These are phyloP conservation scores for Sylvia borin DNA, from an alignment of 2,797 vertebrate species.

Conservation along the genomic window DNA sequence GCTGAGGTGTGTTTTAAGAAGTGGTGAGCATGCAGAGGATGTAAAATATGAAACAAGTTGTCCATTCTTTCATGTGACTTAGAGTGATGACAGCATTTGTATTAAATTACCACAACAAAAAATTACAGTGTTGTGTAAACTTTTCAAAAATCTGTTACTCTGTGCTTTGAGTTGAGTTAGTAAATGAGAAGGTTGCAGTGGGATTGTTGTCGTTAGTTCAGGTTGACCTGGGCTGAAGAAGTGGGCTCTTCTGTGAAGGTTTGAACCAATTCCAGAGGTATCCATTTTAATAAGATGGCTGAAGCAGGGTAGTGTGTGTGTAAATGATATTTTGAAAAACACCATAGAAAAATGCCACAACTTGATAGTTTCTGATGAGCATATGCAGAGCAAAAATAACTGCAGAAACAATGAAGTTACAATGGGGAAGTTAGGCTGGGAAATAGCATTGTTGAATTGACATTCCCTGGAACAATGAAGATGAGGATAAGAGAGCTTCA, in stretches of 20 bases:
- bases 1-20: neutral
- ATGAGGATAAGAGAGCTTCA: neutral
- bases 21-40: neutral
- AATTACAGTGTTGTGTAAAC: too few relatives aligned
- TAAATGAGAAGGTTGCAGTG: neutral
- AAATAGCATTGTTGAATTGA: neutral
- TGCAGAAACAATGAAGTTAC: neutral
- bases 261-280: neutral
- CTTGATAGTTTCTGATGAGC: neutral
- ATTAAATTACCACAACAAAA: neutral
- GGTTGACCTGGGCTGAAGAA: neutral
- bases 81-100: neutral
- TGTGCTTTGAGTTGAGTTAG: neutral
- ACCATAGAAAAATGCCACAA: neutral
- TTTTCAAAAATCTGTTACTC: neutral
- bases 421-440: neutral
- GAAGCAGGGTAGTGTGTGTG: neutral
- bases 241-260: neutral
- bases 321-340: neutral
- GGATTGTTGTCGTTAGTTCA: neutral
- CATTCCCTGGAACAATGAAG: neutral
- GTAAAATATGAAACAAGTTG: neutral
- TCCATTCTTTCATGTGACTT: neutral
- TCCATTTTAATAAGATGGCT: neutral
- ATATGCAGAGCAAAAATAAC: neutral